Percentiles rank a stretch among this genome's conserved stretches.
Evolutionary conservation across 2,113 vertebrate species (phyloP).

Genomic region (Cebidichthys violaceus): DNA sequence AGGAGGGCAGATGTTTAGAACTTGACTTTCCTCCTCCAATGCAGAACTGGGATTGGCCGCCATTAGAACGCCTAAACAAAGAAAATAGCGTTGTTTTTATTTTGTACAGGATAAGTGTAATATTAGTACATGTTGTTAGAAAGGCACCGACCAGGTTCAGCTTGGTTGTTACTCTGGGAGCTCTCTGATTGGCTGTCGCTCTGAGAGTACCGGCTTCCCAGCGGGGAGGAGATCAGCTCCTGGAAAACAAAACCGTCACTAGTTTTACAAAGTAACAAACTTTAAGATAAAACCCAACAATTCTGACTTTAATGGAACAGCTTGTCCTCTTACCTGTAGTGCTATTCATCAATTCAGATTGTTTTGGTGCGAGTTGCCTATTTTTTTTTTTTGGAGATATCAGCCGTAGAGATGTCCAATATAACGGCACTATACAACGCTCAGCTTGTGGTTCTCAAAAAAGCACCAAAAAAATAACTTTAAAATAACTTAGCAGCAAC

Average conservation of each 20-base stretch:
- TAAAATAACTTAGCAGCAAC: too few relatives aligned
- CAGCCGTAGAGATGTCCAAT: background rate
- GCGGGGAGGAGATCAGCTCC: constrained; percentile 85
- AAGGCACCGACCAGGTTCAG: constrained; percentile 61
- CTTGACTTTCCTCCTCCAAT: constrained; percentile 77
- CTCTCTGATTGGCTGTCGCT: constrained; percentile 74
- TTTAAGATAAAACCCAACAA: background rate
- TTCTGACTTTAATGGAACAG: background rate
- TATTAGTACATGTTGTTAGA: background rate
- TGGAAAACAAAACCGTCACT: constrained; percentile 43
- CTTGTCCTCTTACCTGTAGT: too few relatives aligned
- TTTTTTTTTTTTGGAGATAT: background rate
- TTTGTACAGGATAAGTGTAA: background rate
- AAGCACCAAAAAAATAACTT: too few relatives aligned
- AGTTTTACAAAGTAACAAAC: constrained; percentile 3
- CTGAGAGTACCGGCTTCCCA: constrained; percentile 78
- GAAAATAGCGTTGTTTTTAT: background rate
- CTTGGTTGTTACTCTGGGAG: constrained; percentile 65
- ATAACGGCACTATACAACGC: too few relatives aligned
- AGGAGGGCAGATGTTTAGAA: constrained; percentile 63
- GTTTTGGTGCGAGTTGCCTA: background rate
- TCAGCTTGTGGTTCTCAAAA: too few relatives aligned
- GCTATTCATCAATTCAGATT: background rate
- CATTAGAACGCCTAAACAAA: constrained; percentile 47
- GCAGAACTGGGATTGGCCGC: constrained; percentile 51